A percentile compares a stretch with the other conserved stretches of the same genome.
phyloP scores from a whole-genome alignment of 2,888 invertebrate species.

The Galerucella calmariensis region DNA sequence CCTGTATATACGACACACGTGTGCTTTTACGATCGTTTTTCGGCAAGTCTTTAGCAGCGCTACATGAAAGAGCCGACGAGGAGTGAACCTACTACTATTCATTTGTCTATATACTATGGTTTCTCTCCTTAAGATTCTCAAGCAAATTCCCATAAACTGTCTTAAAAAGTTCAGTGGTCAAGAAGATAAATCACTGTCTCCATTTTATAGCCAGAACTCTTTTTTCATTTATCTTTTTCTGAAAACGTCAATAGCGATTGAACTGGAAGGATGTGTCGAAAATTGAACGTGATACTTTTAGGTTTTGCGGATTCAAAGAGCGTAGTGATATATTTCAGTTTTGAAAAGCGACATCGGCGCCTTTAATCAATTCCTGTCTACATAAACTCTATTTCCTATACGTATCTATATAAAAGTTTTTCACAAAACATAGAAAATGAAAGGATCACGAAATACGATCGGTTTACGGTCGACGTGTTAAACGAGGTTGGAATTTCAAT shows the following conservation, averaged over 20 bases:
- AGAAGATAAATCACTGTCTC: neutral
- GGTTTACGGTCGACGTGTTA: conserved; percentile 1
- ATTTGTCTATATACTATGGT: too few relatives aligned
- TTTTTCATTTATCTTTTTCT: neutral
- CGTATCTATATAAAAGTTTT: neutral
- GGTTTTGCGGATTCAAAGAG: conserved; percentile 12
- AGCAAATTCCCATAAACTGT: too few relatives aligned
- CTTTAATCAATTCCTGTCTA: conserved; percentile 21
- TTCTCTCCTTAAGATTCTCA: too few relatives aligned
- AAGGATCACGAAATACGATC: conserved; percentile 1
- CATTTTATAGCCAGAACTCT: neutral
- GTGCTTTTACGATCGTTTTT: too few relatives aligned
- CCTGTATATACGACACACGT: too few relatives aligned
- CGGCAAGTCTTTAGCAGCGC: too few relatives aligned
- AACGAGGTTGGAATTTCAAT: neutral
- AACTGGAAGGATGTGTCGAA: neutral
- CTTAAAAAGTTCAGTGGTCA: neutral
- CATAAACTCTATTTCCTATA: conserved; percentile 4
- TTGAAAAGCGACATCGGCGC: conserved; percentile 17
- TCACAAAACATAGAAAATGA: conserved; percentile 12
- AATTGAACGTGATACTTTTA: conserved; percentile 11
- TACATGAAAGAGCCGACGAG: too few relatives aligned
- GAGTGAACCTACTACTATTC: too few relatives aligned
- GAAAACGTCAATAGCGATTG: conserved; percentile 10
- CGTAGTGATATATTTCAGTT: conserved; percentile 21